Base-by-base conservation (phyloP, 2,888 invertebrate genomes). In the Campoplex capitator region DNA sequence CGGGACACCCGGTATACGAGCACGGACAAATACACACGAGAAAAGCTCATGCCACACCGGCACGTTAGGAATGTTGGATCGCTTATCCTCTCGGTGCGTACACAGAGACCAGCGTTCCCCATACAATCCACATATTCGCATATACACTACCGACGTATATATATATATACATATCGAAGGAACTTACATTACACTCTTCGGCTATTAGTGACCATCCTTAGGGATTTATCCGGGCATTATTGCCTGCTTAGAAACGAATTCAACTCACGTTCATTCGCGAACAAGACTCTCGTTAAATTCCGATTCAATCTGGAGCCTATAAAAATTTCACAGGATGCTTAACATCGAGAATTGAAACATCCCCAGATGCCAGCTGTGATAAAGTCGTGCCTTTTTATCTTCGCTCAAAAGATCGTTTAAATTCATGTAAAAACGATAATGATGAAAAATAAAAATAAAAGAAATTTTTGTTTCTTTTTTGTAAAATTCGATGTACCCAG, bases 241-340 rank as follows among this genome's bases (percentile, higher is more conserved):
- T 71, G 54, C 78, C 78, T 70, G 58, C 56, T 79, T 70, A 79
- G 65, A 78, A 54, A 82, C n/a, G 78, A 82, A 87, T 87, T 87
- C 87, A 70, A 75, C 67, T 82, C 84, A 84, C 86, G 86, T 78
- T 81, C 81, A 62, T 84, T 70, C 45, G 73, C 58, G 65, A 84
- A 84, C 84, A 48, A 71, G 71, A 81, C 45, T 70, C 81, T 78
- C 78, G 75, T 82, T 82, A 74, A 82, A 82, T 82, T 68, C 82
- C 82, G 56, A 56, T 48, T 68, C 32, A 28, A 51, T 23, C 65
- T 45, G 18, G 51, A 45, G 75, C 56, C 35, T 35, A 23, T 68
- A 76, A 75, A 82, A 74, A 68, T 75, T 82, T 71, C 70, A 45
- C 58, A 58, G 75, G 74, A 32, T 6, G 23, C 82, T 79, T 45